Evolutionary conservation across 2,888 invertebrate genomes (phyloP), one percentile per base, ranked within the genome.

Genomic region (Pandemis cinnamomeana): DNA sequence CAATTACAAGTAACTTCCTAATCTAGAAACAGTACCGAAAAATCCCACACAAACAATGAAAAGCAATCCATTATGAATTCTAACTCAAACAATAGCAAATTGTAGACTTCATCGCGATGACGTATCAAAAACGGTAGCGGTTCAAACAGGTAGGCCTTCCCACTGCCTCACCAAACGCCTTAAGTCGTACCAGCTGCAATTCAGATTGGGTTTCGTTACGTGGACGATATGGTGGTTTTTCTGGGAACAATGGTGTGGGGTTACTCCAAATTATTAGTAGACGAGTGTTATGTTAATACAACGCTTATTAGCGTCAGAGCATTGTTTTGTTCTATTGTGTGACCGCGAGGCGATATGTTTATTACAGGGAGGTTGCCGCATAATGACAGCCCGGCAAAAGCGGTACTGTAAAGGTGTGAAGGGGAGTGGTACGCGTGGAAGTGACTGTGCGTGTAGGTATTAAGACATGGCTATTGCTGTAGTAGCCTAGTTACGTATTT

Each of bases 321-420:
- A 72, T 78, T 77, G 77, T 77, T 71, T 72, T 73, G 70, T 77
- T 80, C 81, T 80, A 83, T 84, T 86, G 88, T 86, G 83, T 78
- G 79, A 78, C 84, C 84, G 87, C 87, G 88, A 89, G 87, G 87
- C 83, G 90, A 90, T 90, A 89, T 86, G 88, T 87, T 87, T 89
- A 89, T 90, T 90, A 88, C 81, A 85, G 81, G 86, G 78, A 78
- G 78, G 80, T 74, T 78, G 79, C 78, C 80, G 77, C 79, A 71
- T 82, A 82, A 79, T 84, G 76, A 82, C 79, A 79, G 83, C 75
- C 53, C 62, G 71, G 66, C 70, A 71, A 75, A 74, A 75, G 69
- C 70, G 71, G 67, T 66, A 61, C 70, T 62, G 55, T 61, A 51
- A 55, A 74, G 70, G 70, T 53, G 70, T 27, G 20, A 27, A 46